Base-by-base conservation (phyloP, 2,797 vertebrate species). In the Peromyscus melanophrys region DNA sequence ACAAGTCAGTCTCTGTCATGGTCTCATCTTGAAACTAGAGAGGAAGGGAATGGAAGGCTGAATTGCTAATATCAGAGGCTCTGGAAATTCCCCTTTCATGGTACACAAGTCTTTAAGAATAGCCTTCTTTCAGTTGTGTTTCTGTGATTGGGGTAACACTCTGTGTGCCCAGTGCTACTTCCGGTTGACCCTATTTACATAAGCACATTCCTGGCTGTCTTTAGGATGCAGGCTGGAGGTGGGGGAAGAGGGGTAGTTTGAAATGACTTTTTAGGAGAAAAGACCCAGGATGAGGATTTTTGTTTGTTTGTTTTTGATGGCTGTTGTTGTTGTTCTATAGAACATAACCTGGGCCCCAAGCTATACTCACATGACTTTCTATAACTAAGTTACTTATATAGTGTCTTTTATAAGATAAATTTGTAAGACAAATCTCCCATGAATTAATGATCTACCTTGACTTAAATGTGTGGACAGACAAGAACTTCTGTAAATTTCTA, bases 11-110 rank as follows among this genome's bases (percentile, higher is more conserved):
- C 97, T 97, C 65, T 97, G 87, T 98, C 97, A 97, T 98, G 98
- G 98, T 98, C 97, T 99, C 98, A 98, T 98, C 95, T 98, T 99
- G 99, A 99, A 99, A 99, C 99, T 98, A 98, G 98, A 99, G 98
- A 98, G 98, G 98, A 98, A 98, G 98, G 98, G 98, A 98, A 98
- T 99, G 96, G 98, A 98, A 98, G 98, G 98, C 97, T 97, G 93
- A 98, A 98, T 93, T 97, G 98, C 98, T 99, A 98, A 98, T 98
- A 98, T 97, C 98, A 98, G 98, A 98, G 96, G 96, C 97, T 96
- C 98, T 99, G 99, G 99, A 99, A 99, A 99, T 98, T 98, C 99
- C 99, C 99, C 98, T 98, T 98, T 98, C 98, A 98, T 98, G 97
- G 83, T 98, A 92, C 98, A 97, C 89, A 97, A 95, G 95, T 97